phyloP scores from a whole-genome alignment of 1,140 invertebrate genomes.

The Pectinophora gossypiella region DNA sequence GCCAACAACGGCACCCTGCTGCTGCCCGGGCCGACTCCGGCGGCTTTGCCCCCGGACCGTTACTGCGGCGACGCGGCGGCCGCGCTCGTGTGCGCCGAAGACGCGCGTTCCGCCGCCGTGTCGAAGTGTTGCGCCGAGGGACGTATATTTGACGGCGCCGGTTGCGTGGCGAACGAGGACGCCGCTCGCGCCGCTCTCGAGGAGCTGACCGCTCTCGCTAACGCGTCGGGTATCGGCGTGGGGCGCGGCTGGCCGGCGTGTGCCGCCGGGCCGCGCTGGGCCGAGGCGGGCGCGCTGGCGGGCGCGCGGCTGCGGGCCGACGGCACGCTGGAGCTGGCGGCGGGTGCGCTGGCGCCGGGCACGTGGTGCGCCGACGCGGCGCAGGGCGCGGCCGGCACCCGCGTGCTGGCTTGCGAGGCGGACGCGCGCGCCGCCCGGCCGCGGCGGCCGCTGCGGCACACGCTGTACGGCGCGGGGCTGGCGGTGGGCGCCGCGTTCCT shows the following conservation, averaged over 20 bases:
- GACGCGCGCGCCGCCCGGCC: slow-evolving; percentile 57
- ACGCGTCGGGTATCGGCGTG: slow-evolving; percentile 60
- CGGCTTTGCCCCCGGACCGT: slow-evolving; percentile 53
- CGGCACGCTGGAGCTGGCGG: slow-evolving; percentile 60
- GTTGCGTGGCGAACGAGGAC: slow-evolving; percentile 77
- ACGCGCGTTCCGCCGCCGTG: slow-evolving; percentile 20
- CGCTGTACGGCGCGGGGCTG: slow-evolving; percentile 83
- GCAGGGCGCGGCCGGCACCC: slow-evolving; percentile 49
- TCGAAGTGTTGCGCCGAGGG: slow-evolving; percentile 51
- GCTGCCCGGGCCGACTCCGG: slow-evolving; percentile 46
- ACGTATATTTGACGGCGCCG: slow-evolving; percentile 52
- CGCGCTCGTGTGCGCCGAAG: slow-evolving; percentile 76
- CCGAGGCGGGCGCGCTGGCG: slow-evolving; percentile 54
- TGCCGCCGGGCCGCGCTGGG: slow-evolving; percentile 48
- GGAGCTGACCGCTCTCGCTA: slow-evolving; percentile 39
- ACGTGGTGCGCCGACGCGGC: slow-evolving; percentile 80
- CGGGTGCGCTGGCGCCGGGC: slow-evolving; percentile 55
- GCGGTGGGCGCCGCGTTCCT: slow-evolving; percentile 86
- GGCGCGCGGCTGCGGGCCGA: slow-evolving; percentile 68
- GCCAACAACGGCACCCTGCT: slow-evolving; percentile 77
- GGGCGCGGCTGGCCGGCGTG: slow-evolving; percentile 60
- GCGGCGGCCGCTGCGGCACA: slow-evolving; percentile 40
- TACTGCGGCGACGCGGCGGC: slow-evolving; percentile 79
- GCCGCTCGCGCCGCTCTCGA: slow-evolving; percentile 76
- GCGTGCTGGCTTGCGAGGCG: slow-evolving; percentile 79